These are phyloP conservation scores for Silurus aristotelis DNA, from an alignment of 2,797 vertebrate genomes.

Conservation along the genomic window DNA sequence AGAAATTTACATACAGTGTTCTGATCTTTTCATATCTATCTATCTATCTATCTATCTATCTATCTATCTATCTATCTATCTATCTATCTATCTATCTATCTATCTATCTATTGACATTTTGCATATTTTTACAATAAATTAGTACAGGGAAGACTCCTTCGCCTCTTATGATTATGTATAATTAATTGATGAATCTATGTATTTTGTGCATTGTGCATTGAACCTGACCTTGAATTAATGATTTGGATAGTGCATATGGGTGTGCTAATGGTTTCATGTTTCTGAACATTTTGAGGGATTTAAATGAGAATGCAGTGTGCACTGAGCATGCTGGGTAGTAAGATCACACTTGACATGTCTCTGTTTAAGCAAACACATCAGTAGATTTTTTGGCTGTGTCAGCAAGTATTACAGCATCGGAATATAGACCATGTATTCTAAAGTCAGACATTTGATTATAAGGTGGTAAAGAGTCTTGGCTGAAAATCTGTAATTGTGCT, in stretches of 20 bases:
- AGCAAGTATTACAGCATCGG: slow-evolving; percentile 32
- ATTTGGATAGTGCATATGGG: background rate
- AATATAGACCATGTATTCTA: slow-evolving; percentile 28
- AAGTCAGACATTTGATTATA: slow-evolving; percentile 44
- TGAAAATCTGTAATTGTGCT: slow-evolving; percentile 72
- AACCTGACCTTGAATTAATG: background rate
- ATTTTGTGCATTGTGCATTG: background rate
- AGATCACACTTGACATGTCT: background rate
- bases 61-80: too few relatives aligned
- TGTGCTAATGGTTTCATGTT: background rate
- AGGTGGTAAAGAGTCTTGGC: slow-evolving; percentile 34
- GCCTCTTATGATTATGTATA: background rate
- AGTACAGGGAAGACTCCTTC: background rate
- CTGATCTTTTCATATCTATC: too few relatives aligned
- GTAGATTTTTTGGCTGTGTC: slow-evolving; percentile 13
- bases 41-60: too few relatives aligned
- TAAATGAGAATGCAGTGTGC: too few relatives aligned
- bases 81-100: too few relatives aligned
- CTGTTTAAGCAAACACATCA: background rate
- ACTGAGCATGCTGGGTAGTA: background rate
- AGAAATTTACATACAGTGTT: too few relatives aligned
- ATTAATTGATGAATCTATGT: background rate
- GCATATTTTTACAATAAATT: background rate
- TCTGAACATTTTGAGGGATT: too few relatives aligned
- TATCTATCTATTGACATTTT: background rate